phyloP scores from a whole-genome alignment of 2,797 vertebrate genomes.

The Linurgus olivaceus region DNA sequence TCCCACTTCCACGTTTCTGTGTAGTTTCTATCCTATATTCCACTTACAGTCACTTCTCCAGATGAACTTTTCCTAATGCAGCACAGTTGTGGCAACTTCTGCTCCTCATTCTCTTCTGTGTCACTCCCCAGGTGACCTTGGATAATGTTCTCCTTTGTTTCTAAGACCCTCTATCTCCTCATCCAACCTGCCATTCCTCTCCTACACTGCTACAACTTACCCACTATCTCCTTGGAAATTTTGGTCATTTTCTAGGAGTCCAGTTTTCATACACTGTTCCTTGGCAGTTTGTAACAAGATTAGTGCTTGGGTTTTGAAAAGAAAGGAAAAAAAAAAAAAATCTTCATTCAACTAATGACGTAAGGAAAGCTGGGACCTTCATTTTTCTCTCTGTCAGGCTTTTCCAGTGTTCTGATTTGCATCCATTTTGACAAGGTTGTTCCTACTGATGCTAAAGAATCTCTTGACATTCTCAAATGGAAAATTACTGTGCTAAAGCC shows the following conservation, averaged over 20 bases:
- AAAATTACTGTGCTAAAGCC: not conserved
- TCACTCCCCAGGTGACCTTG: not conserved
- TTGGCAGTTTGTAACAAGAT: not conserved
- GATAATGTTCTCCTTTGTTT: not conserved
- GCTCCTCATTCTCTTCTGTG: not conserved
- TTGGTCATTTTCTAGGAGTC: not conserved
- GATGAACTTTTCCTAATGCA: not conserved
- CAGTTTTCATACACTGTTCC: not conserved
- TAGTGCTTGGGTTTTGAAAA: not conserved
- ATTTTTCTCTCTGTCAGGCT: not conserved
- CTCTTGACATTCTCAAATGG: slow-evolving; percentile 6
- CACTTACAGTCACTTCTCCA: not conserved
- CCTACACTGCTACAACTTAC: not conserved
- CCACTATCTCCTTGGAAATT: not conserved
- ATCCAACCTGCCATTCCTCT: not conserved
- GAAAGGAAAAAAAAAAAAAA: not conserved
- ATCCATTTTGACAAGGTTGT: not conserved
- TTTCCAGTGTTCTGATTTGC: not conserved
- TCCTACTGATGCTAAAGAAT: not conserved
- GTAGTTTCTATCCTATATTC: not conserved
- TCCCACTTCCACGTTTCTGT: not conserved
- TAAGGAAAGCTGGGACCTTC: not conserved
- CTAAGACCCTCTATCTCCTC: not conserved
- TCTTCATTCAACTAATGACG: not conserved
- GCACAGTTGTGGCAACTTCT: not conserved